Base-by-base conservation (phyloP, 1,140 invertebrate genomes). In the Drosophila nigromelanica region DNA sequence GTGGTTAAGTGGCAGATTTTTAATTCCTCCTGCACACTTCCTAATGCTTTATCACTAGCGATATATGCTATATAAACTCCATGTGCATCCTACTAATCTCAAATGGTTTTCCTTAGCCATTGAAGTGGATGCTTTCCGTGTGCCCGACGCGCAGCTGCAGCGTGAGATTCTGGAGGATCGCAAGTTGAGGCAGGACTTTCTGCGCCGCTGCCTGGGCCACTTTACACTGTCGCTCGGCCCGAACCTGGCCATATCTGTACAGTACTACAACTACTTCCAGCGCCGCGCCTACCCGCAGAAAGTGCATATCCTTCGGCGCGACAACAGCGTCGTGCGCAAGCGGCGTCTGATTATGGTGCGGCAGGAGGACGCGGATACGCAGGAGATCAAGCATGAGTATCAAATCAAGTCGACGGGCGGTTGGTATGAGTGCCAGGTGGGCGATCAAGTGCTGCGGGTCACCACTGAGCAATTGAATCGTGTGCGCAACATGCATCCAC, bases 191-290 rank as follows among this genome's bases (percentile, higher is more conserved):
- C 90, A 91, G 58, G 77, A 91, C 67, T 89, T 78, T 15, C 35
- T 86, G 42, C 78, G 75, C 0, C 85, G 90, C 27, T 90, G 91
- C 18, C 43, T 90, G 27, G 90, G 85, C 0, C 90, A 91, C 47
- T 90, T 91, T 5, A 90, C 55, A 7, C 74, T 91, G 14, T 61
- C 72, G 1, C 47, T 91, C 8, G 90, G 90, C 1, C 80, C 82
- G 4, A 64, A 90, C 40, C 67, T 91, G 4, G 47, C 24, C 8
- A 61, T 91, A 40, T 90, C 90, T 0, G 86, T 74, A 6, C 86
- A 87, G 55, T 89, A 86, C 50, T 91, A 91, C 39, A 91, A 91
- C 33, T 91, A 89, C 40, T 91, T 86, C 11, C 67, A 86, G 50
- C 75, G 76, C 4, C 73, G 58, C n/a, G 52, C 72, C 12, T 82